Conservation (phyloP, 2,888 invertebrate genomes). For the Autographa pulchrina region DNA sequence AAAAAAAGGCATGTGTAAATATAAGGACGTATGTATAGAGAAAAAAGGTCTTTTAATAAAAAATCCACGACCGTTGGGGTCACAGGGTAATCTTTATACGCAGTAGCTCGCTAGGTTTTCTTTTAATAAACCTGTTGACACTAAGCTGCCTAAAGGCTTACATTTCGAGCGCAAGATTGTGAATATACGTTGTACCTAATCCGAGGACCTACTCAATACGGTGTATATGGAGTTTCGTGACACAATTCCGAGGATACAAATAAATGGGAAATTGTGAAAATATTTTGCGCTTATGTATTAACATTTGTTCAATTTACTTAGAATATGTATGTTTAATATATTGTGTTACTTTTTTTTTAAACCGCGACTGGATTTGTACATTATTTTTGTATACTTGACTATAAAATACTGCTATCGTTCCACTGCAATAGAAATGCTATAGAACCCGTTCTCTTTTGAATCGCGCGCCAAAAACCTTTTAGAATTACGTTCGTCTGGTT, state of each 20-base stretch:
- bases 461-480: constrained; percentile 41
- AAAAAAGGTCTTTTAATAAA: constrained; percentile 1
- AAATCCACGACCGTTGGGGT: constrained; percentile 2
- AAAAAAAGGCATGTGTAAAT: background rate
- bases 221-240: constrained; percentile 8
- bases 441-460: constrained; percentile 20
- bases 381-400: background rate
- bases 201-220: constrained; percentile 19
- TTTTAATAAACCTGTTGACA: constrained; percentile 41
- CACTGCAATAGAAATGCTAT: constrained; percentile 15
- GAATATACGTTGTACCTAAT: constrained; percentile 16
- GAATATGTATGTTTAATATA: too few relatives aligned
- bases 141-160: constrained; percentile 38
- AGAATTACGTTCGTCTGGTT: constrained; percentile 51
- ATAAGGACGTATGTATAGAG: background rate
- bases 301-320: too few relatives aligned
- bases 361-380: too few relatives aligned
- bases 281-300: too few relatives aligned
- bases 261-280: constrained; percentile 4
- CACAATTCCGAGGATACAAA: constrained; percentile 11
- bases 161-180: constrained; percentile 24
- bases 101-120: constrained; percentile 11
- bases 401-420: constrained; percentile 13
- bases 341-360: too few relatives aligned
- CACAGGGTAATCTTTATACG: constrained; percentile 21